These are phyloP conservation scores for Palythoa grandis DNA, from an alignment of 92 coral and sea anemone species.

Conservation along the genomic window DNA sequence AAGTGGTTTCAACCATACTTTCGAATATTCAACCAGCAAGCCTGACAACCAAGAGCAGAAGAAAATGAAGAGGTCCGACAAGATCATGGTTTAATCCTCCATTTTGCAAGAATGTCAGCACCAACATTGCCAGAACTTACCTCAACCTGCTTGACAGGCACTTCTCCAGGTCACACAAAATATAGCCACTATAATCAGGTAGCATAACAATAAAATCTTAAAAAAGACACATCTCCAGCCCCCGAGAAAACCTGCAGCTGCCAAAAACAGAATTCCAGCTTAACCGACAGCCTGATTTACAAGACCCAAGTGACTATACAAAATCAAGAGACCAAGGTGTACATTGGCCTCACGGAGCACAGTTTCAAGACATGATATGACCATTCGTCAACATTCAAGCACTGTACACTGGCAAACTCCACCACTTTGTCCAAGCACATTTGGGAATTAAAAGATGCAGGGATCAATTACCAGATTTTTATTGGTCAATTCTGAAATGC, in stretches of 20 bases:
- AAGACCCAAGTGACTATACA: no score
- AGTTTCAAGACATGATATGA: no score
- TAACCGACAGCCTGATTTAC: no score
- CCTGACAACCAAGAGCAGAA: background rate
- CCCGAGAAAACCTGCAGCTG: background rate
- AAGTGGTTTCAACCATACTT: background rate
- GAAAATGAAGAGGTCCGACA: background rate
- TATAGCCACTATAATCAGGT: background rate
- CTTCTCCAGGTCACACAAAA: background rate
- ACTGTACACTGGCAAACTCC: no score
- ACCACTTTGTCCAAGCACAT: no score
- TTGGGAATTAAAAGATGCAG: no score
- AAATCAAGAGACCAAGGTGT: no score
- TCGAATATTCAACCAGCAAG: background rate
- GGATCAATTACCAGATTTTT: no score
- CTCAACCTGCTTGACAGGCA: background rate
- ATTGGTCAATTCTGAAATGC: no score
- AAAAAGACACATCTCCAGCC: background rate
- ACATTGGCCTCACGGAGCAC: no score
- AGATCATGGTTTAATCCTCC: background rate
- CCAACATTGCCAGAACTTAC: background rate
- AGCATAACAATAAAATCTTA: background rate
- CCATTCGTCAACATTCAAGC: no score
- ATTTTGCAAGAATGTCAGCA: background rate
- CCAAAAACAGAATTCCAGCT: background rate